Percentiles rank a stretch among this genome's conserved stretches.
Conservation (phyloP, 1,140 invertebrate genomes). For the Bombus confusus region DNA sequence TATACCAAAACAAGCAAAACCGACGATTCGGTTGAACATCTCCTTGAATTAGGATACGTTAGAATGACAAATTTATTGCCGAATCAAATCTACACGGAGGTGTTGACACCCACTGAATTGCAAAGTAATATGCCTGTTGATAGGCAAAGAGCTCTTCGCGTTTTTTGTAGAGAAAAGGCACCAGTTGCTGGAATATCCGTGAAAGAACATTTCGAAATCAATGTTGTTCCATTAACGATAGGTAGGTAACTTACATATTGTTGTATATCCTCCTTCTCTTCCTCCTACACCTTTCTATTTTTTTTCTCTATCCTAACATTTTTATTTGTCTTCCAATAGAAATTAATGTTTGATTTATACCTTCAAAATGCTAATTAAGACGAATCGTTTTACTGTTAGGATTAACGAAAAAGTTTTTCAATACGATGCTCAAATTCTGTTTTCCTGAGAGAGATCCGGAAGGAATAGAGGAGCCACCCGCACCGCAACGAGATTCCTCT, state of each 20-base stretch:
- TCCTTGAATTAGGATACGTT: slow-evolving; percentile 98
- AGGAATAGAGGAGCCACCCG: slow-evolving; percentile 87
- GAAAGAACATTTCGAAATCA: slow-evolving; percentile 99
- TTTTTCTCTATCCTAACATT: slow-evolving; percentile 64
- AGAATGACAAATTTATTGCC: slow-evolving; percentile 97
- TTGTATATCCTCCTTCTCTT: background rate
- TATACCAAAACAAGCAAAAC: slow-evolving; percentile 98
- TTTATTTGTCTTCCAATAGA: background rate
- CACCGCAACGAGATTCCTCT: slow-evolving; percentile 89
- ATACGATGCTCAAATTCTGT: slow-evolving; percentile 98
- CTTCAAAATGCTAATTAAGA: background rate
- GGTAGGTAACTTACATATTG: slow-evolving; percentile 82
- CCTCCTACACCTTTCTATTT: background rate
- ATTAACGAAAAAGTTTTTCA: slow-evolving; percentile 98
- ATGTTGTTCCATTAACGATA: slow-evolving; percentile 96
- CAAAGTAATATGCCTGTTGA: slow-evolving; percentile 95
- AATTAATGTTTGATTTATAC: background rate
- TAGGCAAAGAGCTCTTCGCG: slow-evolving; percentile 89
- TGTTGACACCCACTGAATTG: slow-evolving; percentile 93
- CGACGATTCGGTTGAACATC: slow-evolving; percentile 98
- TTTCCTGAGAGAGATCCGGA: slow-evolving; percentile 98
- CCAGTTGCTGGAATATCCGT: slow-evolving; percentile 98
- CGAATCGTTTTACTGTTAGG: slow-evolving; percentile 81
- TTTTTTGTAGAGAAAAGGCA: slow-evolving; percentile 95
- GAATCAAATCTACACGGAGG: slow-evolving; percentile 96